A percentile compares a stretch with the other conserved stretches of the same genome.
phyloP scores from a whole-genome alignment of 2,888 invertebrate genomes.

The Lacanobia wlatinum region DNA sequence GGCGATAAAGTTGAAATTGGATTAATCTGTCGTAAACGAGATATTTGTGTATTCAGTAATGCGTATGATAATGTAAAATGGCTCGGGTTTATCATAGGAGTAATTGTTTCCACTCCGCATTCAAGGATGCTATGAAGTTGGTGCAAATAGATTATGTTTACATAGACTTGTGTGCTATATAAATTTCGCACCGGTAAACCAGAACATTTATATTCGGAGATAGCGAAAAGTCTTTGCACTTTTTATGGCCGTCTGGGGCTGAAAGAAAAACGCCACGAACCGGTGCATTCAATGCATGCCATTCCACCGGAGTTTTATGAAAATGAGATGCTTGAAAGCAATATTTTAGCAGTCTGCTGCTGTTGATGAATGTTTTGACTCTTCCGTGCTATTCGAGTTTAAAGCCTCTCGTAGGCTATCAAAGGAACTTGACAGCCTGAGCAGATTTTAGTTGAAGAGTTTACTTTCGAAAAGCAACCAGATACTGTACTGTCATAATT shows the following conservation, averaged over 20 bases:
- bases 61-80: conserved; percentile 55
- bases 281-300: conserved; percentile 47
- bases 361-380: conserved; percentile 15
- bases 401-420: background rate
- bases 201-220: conserved; percentile 19
- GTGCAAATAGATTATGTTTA: conserved; percentile 44
- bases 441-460: background rate
- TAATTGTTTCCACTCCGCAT: conserved; percentile 54
- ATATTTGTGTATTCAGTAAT: conserved; percentile 49
- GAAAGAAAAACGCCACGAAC: conserved; percentile 31
- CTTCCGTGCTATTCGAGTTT: background rate
- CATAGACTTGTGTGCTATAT: conserved; percentile 13
- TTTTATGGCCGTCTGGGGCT: conserved; percentile 38
- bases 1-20: conserved; percentile 52
- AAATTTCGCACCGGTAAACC: conserved; percentile 14
- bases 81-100: conserved; percentile 58
- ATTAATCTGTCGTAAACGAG: conserved; percentile 5
- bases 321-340: conserved; percentile 42
- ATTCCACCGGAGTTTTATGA: conserved; percentile 28
- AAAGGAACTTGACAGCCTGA: background rate
- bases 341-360: conserved; percentile 35
- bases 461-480: background rate
- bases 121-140: conserved; percentile 49
- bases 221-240: conserved; percentile 40
- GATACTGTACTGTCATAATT: background rate